phyloP scores from a whole-genome alignment of 2,113 vertebrate species.

The Telmatochromis sp. region DNA sequence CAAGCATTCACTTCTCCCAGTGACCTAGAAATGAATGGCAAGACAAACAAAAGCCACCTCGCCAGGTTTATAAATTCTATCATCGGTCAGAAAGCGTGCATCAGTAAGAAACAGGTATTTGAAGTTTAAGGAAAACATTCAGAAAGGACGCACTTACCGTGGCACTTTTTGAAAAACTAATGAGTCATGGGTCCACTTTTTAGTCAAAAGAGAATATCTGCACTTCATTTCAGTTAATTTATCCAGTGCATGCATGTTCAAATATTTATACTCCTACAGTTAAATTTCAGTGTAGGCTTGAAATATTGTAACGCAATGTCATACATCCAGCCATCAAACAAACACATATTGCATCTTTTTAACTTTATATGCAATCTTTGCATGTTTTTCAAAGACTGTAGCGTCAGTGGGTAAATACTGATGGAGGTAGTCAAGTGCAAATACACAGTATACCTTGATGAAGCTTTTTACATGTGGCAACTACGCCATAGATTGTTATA shows the following conservation, averaged over 20 bases:
- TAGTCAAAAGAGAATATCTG: background rate
- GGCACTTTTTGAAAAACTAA: background rate
- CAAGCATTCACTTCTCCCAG: conserved; percentile 40
- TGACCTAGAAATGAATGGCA: conserved; percentile 65
- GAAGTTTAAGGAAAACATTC: background rate
- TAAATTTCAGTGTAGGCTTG: background rate
- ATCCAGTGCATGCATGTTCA: background rate
- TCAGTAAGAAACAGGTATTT: background rate
- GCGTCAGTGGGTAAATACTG: background rate
- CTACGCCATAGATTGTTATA: background rate
- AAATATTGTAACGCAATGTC: background rate
- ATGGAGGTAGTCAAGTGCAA: background rate
- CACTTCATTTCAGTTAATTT: background rate
- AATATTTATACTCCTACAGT: background rate
- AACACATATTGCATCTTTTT: background rate
- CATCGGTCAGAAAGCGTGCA: background rate
- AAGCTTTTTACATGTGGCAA: background rate
- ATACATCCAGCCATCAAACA: background rate
- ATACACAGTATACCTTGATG: background rate
- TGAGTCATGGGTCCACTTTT: background rate
- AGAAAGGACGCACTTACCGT: background rate
- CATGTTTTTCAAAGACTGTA: background rate
- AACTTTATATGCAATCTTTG: background rate
- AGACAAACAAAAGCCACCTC: conserved; percentile 4
- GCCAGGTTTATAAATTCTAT: background rate